Base-by-base conservation (phyloP, 2,888 invertebrate species). In the Eristalis tenax region DNA sequence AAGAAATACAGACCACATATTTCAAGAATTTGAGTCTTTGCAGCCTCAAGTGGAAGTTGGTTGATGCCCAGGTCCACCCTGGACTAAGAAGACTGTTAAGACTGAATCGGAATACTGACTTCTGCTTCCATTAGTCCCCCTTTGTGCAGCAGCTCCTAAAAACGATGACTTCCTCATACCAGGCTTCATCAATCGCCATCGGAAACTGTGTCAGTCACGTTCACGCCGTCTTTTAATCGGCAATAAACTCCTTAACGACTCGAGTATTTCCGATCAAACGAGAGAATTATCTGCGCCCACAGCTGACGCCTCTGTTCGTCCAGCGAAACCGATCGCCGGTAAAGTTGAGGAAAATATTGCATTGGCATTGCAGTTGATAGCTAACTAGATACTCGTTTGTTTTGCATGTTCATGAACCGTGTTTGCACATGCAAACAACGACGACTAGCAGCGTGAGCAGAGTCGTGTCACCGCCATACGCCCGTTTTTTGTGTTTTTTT, bases 341-440 rank as follows among this genome's bases (percentile, higher is more conserved):
- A 56, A 68, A 56, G 32, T 68, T 56, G 32, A 18, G 28, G 56
- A 68, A 56, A 23, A n/a, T 68, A 68, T 68, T 68, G 56, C 68
- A 32, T 59, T 70, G 38, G 66, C 50, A 70, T 38, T 70, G 70
- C 38, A 43, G 4, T 2, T n/a, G 32, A 43, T n/a, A 43, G n/a
- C 57, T 57, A 59, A 57, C 63, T 63, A 63, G 32, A 28, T 32
- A 61, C 61, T 28, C n/a, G 50, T 32, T 28, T 28, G 35, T 22
- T 69, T 57, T 57, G 50, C 35, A 18, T 26, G 61, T 61, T 13
- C 59, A 40, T 40, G 38, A 40, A 40, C 26, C 61, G 40, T 65
- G 26, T 28, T 66, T 26, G 26, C 35, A 23, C 22, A n/a, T 38
- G 4, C 28, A 63, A 35, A 18, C 35, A 18, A 11, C 43, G 32